Base-by-base conservation (phyloP, 2,888 invertebrate genomes). In the Ennomos erosarius region DNA sequence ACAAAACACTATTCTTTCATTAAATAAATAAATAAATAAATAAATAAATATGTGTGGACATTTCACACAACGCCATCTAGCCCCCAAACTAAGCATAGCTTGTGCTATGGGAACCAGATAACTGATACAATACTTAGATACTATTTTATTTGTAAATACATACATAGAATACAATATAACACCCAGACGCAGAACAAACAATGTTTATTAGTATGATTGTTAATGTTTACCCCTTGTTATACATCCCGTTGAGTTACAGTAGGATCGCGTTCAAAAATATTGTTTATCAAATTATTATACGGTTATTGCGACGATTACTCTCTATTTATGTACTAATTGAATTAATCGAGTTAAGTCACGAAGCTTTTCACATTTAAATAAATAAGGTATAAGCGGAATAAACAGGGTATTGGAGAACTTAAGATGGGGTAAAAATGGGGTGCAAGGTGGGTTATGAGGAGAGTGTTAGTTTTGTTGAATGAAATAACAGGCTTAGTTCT, bases 261-360 rank as follows among this genome's bases (percentile, higher is more conserved):
- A 64, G 65, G 71, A 78, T 87, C 72, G 86, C 88, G 53, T 58
- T 58, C 35, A 82, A 84, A 88, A 89, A 84, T 85, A 88, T 86
- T 88, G 83, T 90, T 86, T 86, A 90, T 88, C 89, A 87, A 77
- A 79, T 79, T 74, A 80, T 84, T 26, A 84, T 87, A 89, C 85
- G 84, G 82, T 88, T 87, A 88, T 85, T 81, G 84, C 86, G 84
- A 81, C 79, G 81, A 84, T 83, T 85, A 72, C 78, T 71, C 76
- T 77, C 71, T 89, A 90, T 88, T 91, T 90, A 89, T 84, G 86
- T 77, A 76, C 73, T 89, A 90, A 90, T 90, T 90, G 87, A 84
- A 87, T 83, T 85, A 88, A 90, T 84, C 84, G 83, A 68, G 68
- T 46, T 53, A 54, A 83, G 90, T 87, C 91, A 91, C 91, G 91